A percentile compares a stretch with the other conserved stretches of the same genome.
Evolutionary conservation across 2,797 vertebrate species (phyloP).

Genomic region (Gallinago solitaria): DNA sequence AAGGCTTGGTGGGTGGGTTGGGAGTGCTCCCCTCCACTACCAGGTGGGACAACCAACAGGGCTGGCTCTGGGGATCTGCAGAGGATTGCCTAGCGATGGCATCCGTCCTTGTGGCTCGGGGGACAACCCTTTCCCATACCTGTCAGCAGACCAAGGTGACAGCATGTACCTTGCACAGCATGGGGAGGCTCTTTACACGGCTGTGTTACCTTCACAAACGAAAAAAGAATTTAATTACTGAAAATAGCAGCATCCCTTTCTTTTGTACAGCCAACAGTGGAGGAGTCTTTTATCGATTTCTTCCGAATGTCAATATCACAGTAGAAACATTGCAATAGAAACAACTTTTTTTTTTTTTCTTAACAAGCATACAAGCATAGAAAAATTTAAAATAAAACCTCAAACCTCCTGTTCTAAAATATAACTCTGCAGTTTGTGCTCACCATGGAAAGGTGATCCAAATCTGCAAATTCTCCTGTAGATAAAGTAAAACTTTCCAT

Average conservation of each 20-base stretch:
- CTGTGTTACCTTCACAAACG: not conserved
- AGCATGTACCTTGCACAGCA: rapidly evolving
- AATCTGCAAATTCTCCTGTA: not conserved
- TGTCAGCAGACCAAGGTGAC: not conserved
- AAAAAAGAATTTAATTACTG: not conserved
- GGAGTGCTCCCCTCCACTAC: not conserved
- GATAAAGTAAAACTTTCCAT: not conserved
- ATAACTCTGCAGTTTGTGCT: not conserved
- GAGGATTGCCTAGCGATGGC: not conserved
- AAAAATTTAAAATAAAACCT: not conserved
- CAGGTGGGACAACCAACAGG: not conserved
- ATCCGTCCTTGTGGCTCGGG: not conserved
- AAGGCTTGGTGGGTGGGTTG: not conserved
- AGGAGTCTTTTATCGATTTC: not conserved
- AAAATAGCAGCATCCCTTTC: not conserved
- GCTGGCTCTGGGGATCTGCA: not conserved
- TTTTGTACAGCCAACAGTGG: not conserved
- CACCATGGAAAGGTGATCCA: not conserved
- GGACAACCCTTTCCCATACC: not conserved
- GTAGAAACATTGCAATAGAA: not conserved
- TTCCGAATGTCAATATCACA: not conserved
- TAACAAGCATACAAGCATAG: not conserved
- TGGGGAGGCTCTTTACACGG: not conserved
- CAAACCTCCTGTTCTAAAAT: not conserved
- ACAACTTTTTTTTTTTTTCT: not conserved